Evolutionary conservation across 2,888 invertebrate species (phyloP), one percentile per base, ranked within the genome.

Genomic region (Brachypalpus laphriformis): DNA sequence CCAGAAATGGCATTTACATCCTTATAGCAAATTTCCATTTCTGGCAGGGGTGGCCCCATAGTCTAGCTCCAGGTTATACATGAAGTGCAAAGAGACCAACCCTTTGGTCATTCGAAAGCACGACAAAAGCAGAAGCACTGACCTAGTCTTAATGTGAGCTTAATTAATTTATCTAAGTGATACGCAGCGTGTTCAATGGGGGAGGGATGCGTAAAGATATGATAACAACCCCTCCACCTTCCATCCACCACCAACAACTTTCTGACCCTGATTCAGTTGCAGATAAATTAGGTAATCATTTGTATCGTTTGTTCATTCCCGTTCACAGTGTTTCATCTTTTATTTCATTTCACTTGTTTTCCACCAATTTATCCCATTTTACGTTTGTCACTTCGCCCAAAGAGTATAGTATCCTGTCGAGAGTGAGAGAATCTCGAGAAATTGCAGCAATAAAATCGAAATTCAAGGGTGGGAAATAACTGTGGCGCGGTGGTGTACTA

Each of bases 141-240:
- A 85, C 85, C 85, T 80, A 80, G 57, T 80, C 74, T 54, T 59
- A 65, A 76, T 81, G 70, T 25, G 71, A 71, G 59, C 61, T 75
- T 81, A 81, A 85, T 85, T 85, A 85, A 76, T 85, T 85, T 76
- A 81, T 80, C 75, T 56, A 71, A 78, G 68, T 77, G 66, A 61
- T 65, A 77, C 59, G 61, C 78, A 76, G 40, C 45, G 51, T 71
- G 37, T 45, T 65, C 51, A 11, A 22, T 25, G 11, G 25, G 18
- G 22, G 4, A 7, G 37, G 16, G 20, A 18, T 54, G 61, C 61
- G 56, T 34, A 11, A 8, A 49, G 56, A 66, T 63, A 57, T 57
- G 56, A 65, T 57, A 51, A 54, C 42, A 51, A 63, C 22, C 31
- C 34, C 25, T 31, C 22, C 18, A 3, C 25, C 14, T 7, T 9